Conservation (phyloP, 1,140 invertebrate species). For the Magallana ariakensis region DNA sequence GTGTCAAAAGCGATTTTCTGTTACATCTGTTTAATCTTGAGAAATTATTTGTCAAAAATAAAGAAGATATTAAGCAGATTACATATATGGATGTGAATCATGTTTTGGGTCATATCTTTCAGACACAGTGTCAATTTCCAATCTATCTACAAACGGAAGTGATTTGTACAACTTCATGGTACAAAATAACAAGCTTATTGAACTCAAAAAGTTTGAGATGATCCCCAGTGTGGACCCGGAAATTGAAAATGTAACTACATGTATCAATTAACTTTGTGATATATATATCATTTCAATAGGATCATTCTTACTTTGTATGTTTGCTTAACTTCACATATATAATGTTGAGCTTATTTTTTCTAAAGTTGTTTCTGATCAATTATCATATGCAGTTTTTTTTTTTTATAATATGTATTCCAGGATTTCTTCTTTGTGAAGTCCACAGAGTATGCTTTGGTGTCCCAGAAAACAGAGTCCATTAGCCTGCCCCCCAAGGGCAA, state of each 20-base stretch:
- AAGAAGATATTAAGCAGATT: no score
- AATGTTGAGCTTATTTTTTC: no score
- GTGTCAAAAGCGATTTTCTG: no score
- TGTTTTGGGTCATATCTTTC: conserved; percentile 63
- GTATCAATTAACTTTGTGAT: neutral
- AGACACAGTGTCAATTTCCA: conserved; percentile 83
- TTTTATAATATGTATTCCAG: conserved; percentile 42
- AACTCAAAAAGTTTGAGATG: conserved; percentile 87
- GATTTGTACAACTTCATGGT: conserved; percentile 88
- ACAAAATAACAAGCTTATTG: conserved; percentile 86
- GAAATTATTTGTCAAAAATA: no score
- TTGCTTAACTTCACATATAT: neutral
- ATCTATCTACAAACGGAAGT: conserved; percentile 84
- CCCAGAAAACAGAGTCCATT: conserved; percentile 56
- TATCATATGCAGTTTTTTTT: no score
- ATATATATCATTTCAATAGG: neutral
- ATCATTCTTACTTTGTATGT: neutral
- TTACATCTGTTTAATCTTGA: no score
- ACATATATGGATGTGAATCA: no score
- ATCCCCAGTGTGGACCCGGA: conserved; percentile 77
- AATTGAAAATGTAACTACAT: conserved; percentile 64
- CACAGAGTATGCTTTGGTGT: conserved; percentile 71
- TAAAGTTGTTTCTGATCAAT: no score
- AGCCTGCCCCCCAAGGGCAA: neutral
- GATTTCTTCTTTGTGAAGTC: conserved; percentile 61